Evolutionary conservation across 2,113 vertebrate genomes (phyloP), one percentile per base, ranked within the genome.

Genomic region (Cyprinodon tularosa): DNA sequence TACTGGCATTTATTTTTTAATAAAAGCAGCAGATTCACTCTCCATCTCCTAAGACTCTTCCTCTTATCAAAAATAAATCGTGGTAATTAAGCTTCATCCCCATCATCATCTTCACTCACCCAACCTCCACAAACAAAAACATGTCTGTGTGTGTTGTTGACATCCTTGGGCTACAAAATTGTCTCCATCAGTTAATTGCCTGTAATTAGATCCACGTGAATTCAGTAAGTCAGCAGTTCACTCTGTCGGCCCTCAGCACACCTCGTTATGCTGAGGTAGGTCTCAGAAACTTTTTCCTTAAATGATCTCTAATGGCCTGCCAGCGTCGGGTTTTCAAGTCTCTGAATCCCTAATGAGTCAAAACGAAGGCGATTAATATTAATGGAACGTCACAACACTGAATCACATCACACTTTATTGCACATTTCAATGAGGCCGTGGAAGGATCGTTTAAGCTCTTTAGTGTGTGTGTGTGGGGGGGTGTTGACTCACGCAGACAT

Each of bases 311-410:
- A 65, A 10, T 81, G 75, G 85, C 83, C 77, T 73, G 82, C 66
- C 74, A 62, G 68, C 42, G 7, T 9, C 29, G 2, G 71, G 62
- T 84, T 72, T 68, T 37, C 12, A 64, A 14, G 40, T 13, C 81
- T 47, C 74, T 15, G 90, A 90, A 93, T 93, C 86, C 83, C 82
- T 89, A 91, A 89, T 84, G 89, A 92, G 88, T 68, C 53, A 62
- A 77, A 72, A 76, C 45, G 20, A 42, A 60, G 69, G 69, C 59
- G 63, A 86, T 94, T 93, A 91, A 93, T 93, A 93, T 93, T 93
- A 92, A 92, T 93, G 83, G 81, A 66, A 90, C 86, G 88, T 89
- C 89, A 89, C 86, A 84, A 82, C 81, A 84, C 62, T 83, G 84
- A 84, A 88, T 90, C 86, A 85, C 89, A 86, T 84, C 78, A 77